Base-by-base conservation (phyloP, 2,797 vertebrate species). In the Hypotaenidia philippensis region DNA sequence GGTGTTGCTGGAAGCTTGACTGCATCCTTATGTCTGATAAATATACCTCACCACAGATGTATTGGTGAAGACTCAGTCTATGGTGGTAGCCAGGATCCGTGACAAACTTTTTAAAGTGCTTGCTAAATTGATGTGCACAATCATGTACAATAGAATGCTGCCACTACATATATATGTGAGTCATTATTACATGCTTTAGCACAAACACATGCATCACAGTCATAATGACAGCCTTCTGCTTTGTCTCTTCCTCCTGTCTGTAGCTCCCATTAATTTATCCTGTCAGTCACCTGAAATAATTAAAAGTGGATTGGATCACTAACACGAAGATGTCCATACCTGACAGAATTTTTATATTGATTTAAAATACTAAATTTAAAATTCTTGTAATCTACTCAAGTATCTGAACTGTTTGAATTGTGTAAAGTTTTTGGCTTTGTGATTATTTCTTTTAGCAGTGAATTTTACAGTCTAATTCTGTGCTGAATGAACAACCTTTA, bases 181-280 rank as follows among this genome's bases (percentile, higher is more conserved):
- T 83, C 74, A 63, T n/a, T 66, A 31, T 49, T 88, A 70, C 36
- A 36, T 34, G 56, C 29, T 84, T 66, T 53, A 82, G 20, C 2
- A 2, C 11, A 38, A 25, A 38, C n/a, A 80, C 0, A 0, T 65
- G 55, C 32, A 49, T 60, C 47, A 26, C 36, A 80, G 25, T 45
- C 50, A 72, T 41, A 90, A 72, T n/a, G 63, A 87, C 27, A 86
- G 66, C n/a, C 19, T 89, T 69, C n/a, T 82, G 26, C 63, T 87
- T 77, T 65, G 41, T 19, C 19, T 82, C 44, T 84, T 87, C n/a
- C 32, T 82, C 41, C 53, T 6, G 16, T 64, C 63, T 86, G 32
- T 21, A 78, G 36, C 27, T 94, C 41, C 45, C 27, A 81, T 75
- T 65, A 59, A 81, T 44, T 78, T 83, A 47, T 50, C 44, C 55